Conservation (phyloP, 2,797 vertebrate species). For the Platalea minor region DNA sequence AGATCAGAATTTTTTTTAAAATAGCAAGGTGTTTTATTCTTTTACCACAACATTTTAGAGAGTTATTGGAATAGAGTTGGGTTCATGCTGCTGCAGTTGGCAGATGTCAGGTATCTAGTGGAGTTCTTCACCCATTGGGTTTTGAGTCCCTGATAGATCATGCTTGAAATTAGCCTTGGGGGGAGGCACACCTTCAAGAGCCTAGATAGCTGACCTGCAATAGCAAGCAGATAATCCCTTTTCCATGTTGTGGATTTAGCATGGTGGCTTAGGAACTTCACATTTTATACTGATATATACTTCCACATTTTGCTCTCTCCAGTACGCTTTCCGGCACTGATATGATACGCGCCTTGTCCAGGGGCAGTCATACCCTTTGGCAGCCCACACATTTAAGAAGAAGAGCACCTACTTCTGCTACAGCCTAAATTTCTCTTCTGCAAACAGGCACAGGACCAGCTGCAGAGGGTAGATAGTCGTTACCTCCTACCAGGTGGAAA, state of each 20-base stretch:
- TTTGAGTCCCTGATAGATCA: not conserved
- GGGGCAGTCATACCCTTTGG: not conserved
- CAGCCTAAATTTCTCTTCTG: not conserved
- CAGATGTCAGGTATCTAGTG: not conserved
- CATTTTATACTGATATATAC: not conserved
- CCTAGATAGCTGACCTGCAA: not conserved
- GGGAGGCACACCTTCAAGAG: not conserved
- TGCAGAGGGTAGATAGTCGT: not conserved
- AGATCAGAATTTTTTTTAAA: not conserved
- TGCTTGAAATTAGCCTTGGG: not conserved
- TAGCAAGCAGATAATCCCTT: not conserved
- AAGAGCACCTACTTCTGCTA: not conserved
- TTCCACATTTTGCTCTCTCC: not conserved
- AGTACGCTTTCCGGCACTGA: not conserved
- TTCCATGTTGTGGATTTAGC: not conserved
- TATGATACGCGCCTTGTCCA: fast-evolving
- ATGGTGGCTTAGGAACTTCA: not conserved
- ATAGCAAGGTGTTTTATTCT: not conserved
- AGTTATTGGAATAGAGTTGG: not conserved
- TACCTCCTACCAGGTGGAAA: not conserved
- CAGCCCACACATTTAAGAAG: not conserved
- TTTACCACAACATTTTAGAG: not conserved
- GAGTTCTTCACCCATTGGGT: not conserved
- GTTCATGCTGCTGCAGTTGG: not conserved
- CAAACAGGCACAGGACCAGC: not conserved